phyloP scores from a whole-genome alignment of 2,797 vertebrate genomes.

The Vireo griseus region DNA sequence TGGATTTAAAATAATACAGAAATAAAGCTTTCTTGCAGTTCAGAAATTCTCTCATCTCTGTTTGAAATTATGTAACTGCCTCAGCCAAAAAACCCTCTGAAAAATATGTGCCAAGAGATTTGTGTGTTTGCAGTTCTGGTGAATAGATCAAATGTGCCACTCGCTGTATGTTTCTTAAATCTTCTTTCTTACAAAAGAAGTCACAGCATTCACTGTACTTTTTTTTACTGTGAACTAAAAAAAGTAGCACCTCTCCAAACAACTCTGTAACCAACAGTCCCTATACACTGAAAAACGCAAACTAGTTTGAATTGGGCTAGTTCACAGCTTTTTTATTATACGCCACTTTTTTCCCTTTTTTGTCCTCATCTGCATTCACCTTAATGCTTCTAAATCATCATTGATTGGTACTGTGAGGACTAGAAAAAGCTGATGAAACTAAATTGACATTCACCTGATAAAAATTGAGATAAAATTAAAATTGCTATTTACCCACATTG shows the following conservation, averaged over 20 bases:
- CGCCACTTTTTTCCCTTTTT: neutral
- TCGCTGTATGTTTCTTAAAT: neutral
- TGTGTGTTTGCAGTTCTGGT: neutral
- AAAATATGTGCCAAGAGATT: neutral
- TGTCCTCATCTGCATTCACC: neutral
- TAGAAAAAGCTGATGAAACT: neutral
- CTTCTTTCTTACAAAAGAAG: neutral
- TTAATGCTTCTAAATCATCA: neutral
- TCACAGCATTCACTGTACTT: neutral
- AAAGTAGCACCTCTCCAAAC: neutral
- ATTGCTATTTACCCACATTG: neutral
- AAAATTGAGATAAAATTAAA: neutral
- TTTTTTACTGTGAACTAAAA: neutral
- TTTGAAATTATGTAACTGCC: neutral
- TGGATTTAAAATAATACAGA: slow-evolving; percentile 17
- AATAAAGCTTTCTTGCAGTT: neutral
- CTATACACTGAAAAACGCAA: neutral
- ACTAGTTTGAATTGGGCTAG: neutral
- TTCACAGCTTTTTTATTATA: neutral
- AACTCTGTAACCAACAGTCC: neutral
- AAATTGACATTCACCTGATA: neutral
- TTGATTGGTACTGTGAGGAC: neutral
- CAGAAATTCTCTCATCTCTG: slow-evolving; percentile 15
- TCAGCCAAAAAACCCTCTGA: neutral
- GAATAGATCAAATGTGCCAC: slow-evolving; percentile 8